Evolutionary conservation across 2,888 invertebrate species (phyloP).

Genomic region (Gandaritis pyraliata): DNA sequence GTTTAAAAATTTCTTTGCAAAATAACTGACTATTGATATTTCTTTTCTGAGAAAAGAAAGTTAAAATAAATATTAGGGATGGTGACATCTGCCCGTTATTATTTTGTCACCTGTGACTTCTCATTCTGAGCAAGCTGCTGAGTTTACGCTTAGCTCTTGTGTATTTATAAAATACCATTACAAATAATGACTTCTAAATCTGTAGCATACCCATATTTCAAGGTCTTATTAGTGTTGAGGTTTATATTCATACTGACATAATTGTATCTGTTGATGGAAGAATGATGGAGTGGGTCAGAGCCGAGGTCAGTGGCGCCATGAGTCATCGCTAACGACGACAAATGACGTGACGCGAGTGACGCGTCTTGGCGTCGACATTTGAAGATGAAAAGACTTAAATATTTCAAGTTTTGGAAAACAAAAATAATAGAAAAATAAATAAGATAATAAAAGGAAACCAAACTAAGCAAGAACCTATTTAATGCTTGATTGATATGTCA

Average conservation of each 20-base stretch:
- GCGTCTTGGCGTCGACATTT: slow-evolving; percentile 46
- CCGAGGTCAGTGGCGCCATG: slow-evolving; percentile 76
- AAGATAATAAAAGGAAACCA: slow-evolving; percentile 4
- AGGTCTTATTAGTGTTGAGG: slow-evolving; percentile 27
- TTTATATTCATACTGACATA: slow-evolving; percentile 32
- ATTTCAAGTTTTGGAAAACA: slow-evolving; percentile 7
- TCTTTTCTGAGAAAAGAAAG: slow-evolving; percentile 78
- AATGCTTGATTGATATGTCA: slow-evolving; percentile 24
- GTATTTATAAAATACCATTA: neutral
- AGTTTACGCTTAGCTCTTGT: slow-evolving; percentile 10
- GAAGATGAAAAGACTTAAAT: slow-evolving; percentile 12
- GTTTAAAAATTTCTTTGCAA: slow-evolving; percentile 67
- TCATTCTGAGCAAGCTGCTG: slow-evolving; percentile 18
- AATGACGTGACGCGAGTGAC: slow-evolving; percentile 72
- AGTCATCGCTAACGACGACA: slow-evolving; percentile 84
- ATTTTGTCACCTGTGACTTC: slow-evolving; percentile 60
- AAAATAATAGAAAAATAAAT: neutral
- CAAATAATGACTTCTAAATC: slow-evolving; percentile 19
- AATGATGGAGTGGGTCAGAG: slow-evolving; percentile 76
- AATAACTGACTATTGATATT: slow-evolving; percentile 57
- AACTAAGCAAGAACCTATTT: neutral
- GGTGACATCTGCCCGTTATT: slow-evolving; percentile 59
- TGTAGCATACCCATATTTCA: slow-evolving; percentile 14
- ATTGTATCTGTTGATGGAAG: slow-evolving; percentile 65
- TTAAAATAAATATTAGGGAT: slow-evolving; percentile 49